phyloP scores from a whole-genome alignment of 1,140 invertebrate species.

The Anastatus disparis region DNA sequence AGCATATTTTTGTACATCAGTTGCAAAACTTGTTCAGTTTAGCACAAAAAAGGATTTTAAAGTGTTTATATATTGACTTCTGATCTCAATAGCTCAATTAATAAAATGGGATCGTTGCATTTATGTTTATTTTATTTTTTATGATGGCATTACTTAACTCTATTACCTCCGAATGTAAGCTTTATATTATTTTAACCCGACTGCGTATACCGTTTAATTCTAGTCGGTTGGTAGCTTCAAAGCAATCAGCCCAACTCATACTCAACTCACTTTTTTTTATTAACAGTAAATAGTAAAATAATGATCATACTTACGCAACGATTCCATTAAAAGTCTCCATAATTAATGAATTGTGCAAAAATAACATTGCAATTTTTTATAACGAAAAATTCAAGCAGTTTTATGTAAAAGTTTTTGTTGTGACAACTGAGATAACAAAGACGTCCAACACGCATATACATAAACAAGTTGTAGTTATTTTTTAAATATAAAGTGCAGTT shows the following conservation, averaged over 20 bases:
- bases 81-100: background rate
- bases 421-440: background rate
- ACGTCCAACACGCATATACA: background rate
- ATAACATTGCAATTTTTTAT: no score
- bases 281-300: constrained; percentile 5
- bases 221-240: constrained; percentile 35
- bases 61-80: no score
- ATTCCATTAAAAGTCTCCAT: constrained; percentile 8
- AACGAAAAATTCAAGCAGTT: background rate
- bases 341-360: no score
- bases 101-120: constrained; percentile 19
- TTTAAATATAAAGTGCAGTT: background rate
- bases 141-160: constrained; percentile 12
- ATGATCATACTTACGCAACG: background rate
- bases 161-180: constrained; percentile 27
- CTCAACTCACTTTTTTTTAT: constrained; percentile 6
- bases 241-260: constrained; percentile 22
- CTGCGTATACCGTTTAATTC: constrained; percentile 21
- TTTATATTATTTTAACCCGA: constrained; percentile 2
- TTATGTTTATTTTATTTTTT: constrained; percentile 18
- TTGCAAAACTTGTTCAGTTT: no score
- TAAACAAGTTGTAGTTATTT: constrained; percentile 4
- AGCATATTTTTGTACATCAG: background rate
- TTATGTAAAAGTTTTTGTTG: background rate
- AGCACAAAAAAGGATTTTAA: no score